These are phyloP conservation scores for Shinisaurus crocodilurus DNA, from an alignment of 2,113 vertebrate species.

Conservation along the genomic window DNA sequence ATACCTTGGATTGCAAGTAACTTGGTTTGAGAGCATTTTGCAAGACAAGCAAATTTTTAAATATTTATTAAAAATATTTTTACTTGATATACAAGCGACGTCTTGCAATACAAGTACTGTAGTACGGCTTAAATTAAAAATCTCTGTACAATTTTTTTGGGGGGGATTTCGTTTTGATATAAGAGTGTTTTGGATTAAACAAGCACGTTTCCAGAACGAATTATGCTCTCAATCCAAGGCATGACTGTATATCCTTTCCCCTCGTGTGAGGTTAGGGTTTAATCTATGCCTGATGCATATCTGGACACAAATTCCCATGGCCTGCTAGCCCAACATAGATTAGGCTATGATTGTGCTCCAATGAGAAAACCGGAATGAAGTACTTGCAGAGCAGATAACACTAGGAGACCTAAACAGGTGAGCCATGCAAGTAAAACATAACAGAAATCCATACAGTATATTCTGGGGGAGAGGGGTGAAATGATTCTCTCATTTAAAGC, in stretches of 20 bases:
- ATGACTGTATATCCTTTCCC: neutral
- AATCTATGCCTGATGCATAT: neutral
- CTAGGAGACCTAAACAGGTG: neutral
- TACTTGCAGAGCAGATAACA: neutral
- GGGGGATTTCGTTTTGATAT: too few species aligned
- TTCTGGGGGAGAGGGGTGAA: neutral
- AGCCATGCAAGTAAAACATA: neutral
- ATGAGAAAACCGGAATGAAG: neutral
- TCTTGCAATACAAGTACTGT: too few species aligned
- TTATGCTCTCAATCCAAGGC: too few species aligned
- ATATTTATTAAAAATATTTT: too few species aligned
- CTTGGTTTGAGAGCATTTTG: too few species aligned
- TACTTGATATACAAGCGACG: too few species aligned
- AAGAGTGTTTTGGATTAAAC: too few species aligned
- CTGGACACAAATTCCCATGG: neutral
- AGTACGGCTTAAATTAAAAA: too few species aligned
- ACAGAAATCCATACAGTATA: neutral
- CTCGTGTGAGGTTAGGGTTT: neutral
- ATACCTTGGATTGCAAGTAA: too few species aligned
- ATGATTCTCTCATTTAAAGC: neutral
- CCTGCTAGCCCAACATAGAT: neutral
- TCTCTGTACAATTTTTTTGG: too few species aligned
- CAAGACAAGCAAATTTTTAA: too few species aligned
- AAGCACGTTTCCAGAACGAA: too few species aligned
- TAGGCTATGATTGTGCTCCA: neutral